These are phyloP conservation scores for Heliornis fulica DNA, from an alignment of 2,113 vertebrate genomes.

Conservation along the genomic window DNA sequence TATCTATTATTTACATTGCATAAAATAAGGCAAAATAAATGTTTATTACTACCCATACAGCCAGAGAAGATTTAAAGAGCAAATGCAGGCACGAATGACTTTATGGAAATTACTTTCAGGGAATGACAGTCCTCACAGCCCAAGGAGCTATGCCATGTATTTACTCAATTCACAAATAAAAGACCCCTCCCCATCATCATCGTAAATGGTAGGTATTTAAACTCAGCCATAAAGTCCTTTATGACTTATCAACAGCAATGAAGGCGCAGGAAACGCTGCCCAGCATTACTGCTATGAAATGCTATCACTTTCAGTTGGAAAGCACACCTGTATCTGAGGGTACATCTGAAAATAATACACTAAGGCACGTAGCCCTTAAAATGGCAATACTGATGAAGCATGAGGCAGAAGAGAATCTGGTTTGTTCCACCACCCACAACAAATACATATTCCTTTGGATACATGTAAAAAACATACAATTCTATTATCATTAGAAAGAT, in stretches of 20 bases:
- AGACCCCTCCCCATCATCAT: background rate
- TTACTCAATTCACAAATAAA: background rate
- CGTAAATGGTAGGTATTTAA: background rate
- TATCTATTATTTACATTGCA: background rate
- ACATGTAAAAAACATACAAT: background rate
- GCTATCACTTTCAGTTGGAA: background rate
- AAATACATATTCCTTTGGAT: background rate
- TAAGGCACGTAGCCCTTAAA: background rate
- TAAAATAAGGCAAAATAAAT: constrained; percentile 32
- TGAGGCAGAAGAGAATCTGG: background rate
- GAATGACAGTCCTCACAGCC: background rate
- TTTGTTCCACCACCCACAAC: background rate
- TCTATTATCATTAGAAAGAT: background rate
- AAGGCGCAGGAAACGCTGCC: background rate
- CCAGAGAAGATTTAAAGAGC: background rate
- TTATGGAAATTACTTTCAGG: background rate
- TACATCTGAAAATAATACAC: background rate
- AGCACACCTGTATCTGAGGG: background rate
- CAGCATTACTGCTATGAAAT: background rate
- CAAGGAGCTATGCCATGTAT: background rate
- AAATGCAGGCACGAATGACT: background rate
- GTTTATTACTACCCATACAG: background rate
- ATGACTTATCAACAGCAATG: background rate
- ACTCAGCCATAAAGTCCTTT: background rate
- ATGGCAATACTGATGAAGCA: background rate